Evolutionary conservation across 2,113 vertebrate species (phyloP).

Genomic region (Garra rufa): DNA sequence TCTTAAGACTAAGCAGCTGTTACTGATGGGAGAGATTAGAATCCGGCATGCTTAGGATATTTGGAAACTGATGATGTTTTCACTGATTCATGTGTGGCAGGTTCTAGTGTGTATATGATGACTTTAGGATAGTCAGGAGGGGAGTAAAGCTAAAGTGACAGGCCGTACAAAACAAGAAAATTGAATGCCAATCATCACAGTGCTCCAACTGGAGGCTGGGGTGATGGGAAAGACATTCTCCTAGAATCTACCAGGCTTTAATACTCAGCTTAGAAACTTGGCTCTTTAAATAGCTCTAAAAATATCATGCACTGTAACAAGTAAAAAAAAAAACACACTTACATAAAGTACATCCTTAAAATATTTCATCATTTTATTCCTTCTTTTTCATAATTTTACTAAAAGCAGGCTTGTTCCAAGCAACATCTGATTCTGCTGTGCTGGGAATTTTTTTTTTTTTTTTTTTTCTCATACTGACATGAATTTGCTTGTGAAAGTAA

Average conservation of each 20-base stretch:
- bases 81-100: conserved; percentile 33
- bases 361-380: not conserved
- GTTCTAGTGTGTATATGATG: conserved; percentile 16
- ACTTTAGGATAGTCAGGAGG: conserved; percentile 30
- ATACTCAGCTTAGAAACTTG: not conserved
- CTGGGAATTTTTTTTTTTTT: not conserved
- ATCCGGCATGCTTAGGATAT: not conserved
- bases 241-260: not conserved
- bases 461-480: not conserved
- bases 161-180: conserved; percentile 46
- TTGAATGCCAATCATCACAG: conserved; percentile 49
- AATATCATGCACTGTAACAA: not conserved
- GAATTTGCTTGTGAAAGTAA: conserved; percentile 14
- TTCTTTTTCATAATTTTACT: not conserved
- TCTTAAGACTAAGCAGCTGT: conserved; percentile 20
- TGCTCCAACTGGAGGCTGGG: not conserved
- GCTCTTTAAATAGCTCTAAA: not conserved
- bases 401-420: not conserved
- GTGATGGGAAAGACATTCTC: conserved; percentile 23
- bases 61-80: conserved; percentile 20
- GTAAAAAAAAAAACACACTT: too few species aligned
- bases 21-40: conserved; percentile 13
- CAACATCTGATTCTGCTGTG: not conserved
- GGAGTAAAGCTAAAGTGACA: conserved; percentile 53
- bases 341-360: not conserved